A percentile compares a stretch with the other conserved stretches of the same genome.
phyloP scores from a whole-genome alignment of 37 sponge, comb jelly and placozoan species.

The Aphrocallistes beatrix region DNA sequence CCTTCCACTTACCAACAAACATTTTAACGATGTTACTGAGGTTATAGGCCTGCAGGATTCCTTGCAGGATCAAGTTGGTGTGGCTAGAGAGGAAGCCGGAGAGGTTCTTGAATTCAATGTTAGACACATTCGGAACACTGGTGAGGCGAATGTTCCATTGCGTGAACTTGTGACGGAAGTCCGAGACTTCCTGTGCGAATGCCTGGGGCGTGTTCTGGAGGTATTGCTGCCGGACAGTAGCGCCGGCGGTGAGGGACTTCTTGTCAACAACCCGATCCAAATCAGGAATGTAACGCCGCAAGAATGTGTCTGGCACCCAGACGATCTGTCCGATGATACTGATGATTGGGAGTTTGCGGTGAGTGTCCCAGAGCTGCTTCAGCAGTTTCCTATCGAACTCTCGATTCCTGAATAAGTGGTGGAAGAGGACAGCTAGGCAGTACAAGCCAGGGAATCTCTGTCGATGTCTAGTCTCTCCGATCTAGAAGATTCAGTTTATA shows the following conservation, averaged over 20 bases:
- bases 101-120: background rate
- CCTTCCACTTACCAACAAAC: background rate
- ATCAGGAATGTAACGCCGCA: slow-evolving; percentile 35
- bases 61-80: background rate
- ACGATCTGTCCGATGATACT: slow-evolving; percentile 66
- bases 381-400: slow-evolving; percentile 57
- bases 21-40: background rate
- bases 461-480: slow-evolving; percentile 31
- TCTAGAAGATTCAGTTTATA: background rate
- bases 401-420: slow-evolving; percentile 35
- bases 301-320: slow-evolving; percentile 61
- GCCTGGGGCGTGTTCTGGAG: slow-evolving; percentile 38
- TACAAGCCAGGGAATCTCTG: slow-evolving; percentile 50
- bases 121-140: background rate
- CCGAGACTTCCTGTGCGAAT: slow-evolving; percentile 39
- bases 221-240: slow-evolving; percentile 26
- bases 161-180: background rate
- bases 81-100: background rate
- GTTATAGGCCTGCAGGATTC: background rate
- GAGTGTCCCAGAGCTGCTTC: slow-evolving; percentile 62
- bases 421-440: slow-evolving; percentile 59
- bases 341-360: slow-evolving; percentile 80
- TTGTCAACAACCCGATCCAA: slow-evolving; percentile 63
- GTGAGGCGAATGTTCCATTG: slow-evolving; percentile 6
- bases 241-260: slow-evolving; percentile 40